Evolutionary conservation across 2,888 invertebrate species (phyloP).

Genomic region (Drosophila anomelani): DNA sequence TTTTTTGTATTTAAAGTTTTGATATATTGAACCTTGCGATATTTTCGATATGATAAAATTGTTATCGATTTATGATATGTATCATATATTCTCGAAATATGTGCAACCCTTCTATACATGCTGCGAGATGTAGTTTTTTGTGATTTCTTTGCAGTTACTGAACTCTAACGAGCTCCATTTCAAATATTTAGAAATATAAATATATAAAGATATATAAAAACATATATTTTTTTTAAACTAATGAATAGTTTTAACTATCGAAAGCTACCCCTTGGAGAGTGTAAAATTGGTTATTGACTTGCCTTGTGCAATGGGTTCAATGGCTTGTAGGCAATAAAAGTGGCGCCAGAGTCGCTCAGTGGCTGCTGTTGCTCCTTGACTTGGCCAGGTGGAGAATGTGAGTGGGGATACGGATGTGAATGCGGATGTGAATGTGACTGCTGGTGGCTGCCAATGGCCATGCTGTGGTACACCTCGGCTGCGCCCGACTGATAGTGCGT

Average conservation of each 20-base stretch:
- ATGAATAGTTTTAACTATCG: background rate
- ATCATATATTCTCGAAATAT: no score
- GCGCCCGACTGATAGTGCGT: conserved; percentile 70
- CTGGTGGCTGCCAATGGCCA: conserved; percentile 62
- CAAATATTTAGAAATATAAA: background rate
- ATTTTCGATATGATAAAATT: no score
- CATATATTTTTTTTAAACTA: no score
- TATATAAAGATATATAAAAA: no score
- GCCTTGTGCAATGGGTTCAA: conserved; percentile 70
- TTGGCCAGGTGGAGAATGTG: conserved; percentile 57
- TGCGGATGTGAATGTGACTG: conserved; percentile 62
- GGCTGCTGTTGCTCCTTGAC: conserved; percentile 56
- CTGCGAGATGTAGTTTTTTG: background rate
- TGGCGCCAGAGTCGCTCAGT: conserved; percentile 54
- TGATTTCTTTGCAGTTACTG: background rate
- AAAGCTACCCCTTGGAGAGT: background rate
- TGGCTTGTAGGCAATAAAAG: conserved; percentile 76
- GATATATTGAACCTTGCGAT: no score
- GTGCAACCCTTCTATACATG: no score
- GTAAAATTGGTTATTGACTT: conserved; percentile 44
- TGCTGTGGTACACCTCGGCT: conserved; percentile 78
- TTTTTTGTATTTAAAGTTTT: no score
- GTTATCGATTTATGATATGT: no score
- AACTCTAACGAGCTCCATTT: background rate
- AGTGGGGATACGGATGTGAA: conserved; percentile 12